Evolutionary conservation across 35 echinoderm and acorn worm species (phyloP).

Genomic region (Strongylocentrotus purpuratus): DNA sequence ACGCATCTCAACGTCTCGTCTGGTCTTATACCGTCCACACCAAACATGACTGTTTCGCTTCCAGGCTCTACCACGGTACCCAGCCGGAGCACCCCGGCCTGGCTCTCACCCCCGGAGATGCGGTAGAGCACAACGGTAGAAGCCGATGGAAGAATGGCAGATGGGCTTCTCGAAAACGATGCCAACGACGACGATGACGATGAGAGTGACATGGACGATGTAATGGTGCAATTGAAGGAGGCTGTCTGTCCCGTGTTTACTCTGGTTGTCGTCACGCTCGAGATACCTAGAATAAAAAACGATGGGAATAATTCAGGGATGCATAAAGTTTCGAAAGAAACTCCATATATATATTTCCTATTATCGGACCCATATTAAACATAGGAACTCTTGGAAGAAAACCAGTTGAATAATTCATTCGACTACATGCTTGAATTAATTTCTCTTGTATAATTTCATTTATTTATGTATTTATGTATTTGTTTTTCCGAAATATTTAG

Average conservation of each 20-base stretch:
- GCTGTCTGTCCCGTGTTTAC: constrained; percentile 26
- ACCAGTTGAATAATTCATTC: too few relatives aligned
- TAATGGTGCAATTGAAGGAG: constrained; percentile 6
- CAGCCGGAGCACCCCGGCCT: constrained; percentile 14
- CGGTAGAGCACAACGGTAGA: constrained; percentile 34
- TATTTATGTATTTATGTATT: too few relatives aligned
- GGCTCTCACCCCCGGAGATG: background rate
- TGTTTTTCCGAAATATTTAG: too few relatives aligned
- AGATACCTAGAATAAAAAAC: background rate
- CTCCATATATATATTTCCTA: too few relatives aligned
- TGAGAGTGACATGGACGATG: background rate
- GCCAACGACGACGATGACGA: background rate
- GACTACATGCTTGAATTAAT: too few relatives aligned
- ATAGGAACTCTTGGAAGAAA: too few relatives aligned
- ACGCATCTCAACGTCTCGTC: constrained; percentile 22
- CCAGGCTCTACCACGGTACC: background rate
- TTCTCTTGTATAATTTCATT: too few relatives aligned
- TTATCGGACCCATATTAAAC: too few relatives aligned
- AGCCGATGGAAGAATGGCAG: background rate
- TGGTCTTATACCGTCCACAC: background rate
- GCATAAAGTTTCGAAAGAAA: background rate
- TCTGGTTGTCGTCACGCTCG: background rate
- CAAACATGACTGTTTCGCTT: background rate
- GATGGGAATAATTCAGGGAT: background rate
- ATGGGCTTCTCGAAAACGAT: background rate